Percentiles rank a stretch among this genome's conserved stretches.
Conservation (phyloP, 37 sponge, comb jelly and placozoan genomes). For the Dysidea cf. avara region DNA sequence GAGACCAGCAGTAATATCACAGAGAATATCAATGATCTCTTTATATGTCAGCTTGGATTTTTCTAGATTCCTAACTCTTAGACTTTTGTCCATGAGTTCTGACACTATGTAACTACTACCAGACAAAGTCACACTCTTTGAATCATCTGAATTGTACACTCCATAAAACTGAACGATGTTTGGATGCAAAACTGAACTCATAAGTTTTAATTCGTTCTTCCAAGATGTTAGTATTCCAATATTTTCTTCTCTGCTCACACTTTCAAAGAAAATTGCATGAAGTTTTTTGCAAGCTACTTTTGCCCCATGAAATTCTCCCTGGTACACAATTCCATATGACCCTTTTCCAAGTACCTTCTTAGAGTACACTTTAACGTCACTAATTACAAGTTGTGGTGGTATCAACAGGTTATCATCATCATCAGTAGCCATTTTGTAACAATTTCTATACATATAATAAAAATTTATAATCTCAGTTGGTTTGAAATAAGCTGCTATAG, state of each 20-base stretch:
- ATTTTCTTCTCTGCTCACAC: neutral
- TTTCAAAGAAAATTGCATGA: neutral
- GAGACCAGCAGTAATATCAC: slow-evolving; percentile 48
- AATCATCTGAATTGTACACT: slow-evolving; percentile 13
- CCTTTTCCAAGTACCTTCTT: neutral
- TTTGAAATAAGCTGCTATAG: no score
- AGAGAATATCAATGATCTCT: slow-evolving; percentile 45
- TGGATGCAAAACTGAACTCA: neutral
- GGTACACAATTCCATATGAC: neutral
- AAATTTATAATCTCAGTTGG: no score
- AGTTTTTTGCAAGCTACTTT: neutral
- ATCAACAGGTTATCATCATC: no score
- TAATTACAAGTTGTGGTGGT: no score
- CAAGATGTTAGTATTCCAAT: neutral
- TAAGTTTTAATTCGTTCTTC: neutral
- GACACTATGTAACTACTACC: slow-evolving; percentile 38
- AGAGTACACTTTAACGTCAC: neutral
- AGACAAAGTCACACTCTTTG: no score
- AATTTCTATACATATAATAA: no score
- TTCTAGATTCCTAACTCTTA: slow-evolving; percentile 26
- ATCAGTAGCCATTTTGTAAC: no score
- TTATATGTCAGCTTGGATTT: slow-evolving; percentile 32
- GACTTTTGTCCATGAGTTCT: slow-evolving; percentile 48
- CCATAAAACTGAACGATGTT: neutral
- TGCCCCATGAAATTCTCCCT: neutral